phyloP scores from a whole-genome alignment of 2,797 vertebrate genomes.

The Rhynchonycteris naso region DNA sequence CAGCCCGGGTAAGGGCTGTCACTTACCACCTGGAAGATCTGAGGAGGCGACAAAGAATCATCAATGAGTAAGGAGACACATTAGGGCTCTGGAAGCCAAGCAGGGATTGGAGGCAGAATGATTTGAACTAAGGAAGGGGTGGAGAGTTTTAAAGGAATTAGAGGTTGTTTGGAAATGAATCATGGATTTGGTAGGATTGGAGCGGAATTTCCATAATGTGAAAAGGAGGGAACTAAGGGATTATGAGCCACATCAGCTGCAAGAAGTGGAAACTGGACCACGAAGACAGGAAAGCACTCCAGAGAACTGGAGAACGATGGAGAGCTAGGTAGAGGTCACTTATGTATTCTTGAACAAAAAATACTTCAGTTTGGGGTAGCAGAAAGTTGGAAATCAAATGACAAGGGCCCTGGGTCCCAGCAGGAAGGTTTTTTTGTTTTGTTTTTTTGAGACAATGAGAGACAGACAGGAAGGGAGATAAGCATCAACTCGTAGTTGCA shows the following conservation, averaged over 20 bases:
- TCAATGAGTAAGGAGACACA: constrained; percentile 74
- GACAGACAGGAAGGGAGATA: no score
- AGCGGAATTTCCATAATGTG: not conserved
- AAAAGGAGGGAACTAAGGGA: not conserved
- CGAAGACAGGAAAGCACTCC: constrained; percentile 4
- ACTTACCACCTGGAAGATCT: constrained; percentile 80
- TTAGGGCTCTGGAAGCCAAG: not conserved
- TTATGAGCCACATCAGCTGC: not conserved
- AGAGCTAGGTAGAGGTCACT: not conserved
- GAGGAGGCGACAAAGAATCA: constrained; percentile 73
- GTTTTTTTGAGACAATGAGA: no score
- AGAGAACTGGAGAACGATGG: not conserved
- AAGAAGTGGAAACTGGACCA: not conserved
- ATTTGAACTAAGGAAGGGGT: constrained; percentile 1
- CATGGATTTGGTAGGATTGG: not conserved
- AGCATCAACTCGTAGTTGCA: no score
- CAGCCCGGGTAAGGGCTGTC: constrained; percentile 62
- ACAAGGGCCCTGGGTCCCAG: not conserved
- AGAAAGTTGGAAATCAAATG: constrained; percentile 7
- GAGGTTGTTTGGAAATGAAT: constrained; percentile 15
- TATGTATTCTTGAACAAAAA: not conserved
- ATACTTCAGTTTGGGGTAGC: not conserved
- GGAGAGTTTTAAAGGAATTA: constrained; percentile 48
- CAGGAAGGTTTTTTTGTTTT: no score
- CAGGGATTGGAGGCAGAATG: not conserved